Conservation (phyloP, 2,888 invertebrate species). For the Branchipolynoe longqiensis region DNA sequence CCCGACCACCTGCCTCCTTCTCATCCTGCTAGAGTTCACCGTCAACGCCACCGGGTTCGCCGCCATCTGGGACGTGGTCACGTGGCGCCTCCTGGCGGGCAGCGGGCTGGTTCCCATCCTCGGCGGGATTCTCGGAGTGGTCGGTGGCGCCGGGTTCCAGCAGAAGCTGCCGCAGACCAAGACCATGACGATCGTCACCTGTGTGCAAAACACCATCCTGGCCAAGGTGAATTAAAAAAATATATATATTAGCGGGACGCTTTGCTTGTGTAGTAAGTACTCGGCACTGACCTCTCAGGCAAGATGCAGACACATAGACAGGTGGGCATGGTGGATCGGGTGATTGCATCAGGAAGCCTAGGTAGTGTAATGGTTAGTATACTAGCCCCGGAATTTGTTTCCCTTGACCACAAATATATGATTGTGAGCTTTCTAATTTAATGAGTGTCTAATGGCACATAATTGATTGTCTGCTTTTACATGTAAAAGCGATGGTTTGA, state of each 20-base stretch:
- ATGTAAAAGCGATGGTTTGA: too few species aligned
- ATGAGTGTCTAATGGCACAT: too few species aligned
- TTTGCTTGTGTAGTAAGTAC: too few species aligned
- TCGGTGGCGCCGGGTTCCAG: slow-evolving; percentile 27
- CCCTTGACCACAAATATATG: too few species aligned
- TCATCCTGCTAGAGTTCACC: slow-evolving; percentile 59
- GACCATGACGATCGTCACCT: slow-evolving; percentile 58
- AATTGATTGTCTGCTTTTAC: too few species aligned
- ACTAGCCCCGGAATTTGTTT: too few species aligned
- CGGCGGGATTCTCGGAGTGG: slow-evolving; percentile 47
- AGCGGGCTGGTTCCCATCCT: slow-evolving; percentile 50
- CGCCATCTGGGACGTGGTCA: slow-evolving; percentile 52
- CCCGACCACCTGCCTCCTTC: slow-evolving; percentile 60
- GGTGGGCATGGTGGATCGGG: too few species aligned
- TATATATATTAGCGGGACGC: neutral
- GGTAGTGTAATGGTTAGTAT: too few species aligned
- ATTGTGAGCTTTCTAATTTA: too few species aligned
- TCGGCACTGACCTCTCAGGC: neutral
- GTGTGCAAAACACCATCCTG: slow-evolving; percentile 62
- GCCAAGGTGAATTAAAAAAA: slow-evolving; percentile 60
- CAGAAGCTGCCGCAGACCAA: slow-evolving; percentile 59
- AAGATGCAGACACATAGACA: too few species aligned
- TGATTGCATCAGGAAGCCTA: too few species aligned
- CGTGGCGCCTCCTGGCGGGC: slow-evolving; percentile 56
- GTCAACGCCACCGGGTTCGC: slow-evolving; percentile 57